Evolutionary conservation across 2,113 vertebrate genomes (phyloP).

Genomic region (Cygnus atratus): DNA sequence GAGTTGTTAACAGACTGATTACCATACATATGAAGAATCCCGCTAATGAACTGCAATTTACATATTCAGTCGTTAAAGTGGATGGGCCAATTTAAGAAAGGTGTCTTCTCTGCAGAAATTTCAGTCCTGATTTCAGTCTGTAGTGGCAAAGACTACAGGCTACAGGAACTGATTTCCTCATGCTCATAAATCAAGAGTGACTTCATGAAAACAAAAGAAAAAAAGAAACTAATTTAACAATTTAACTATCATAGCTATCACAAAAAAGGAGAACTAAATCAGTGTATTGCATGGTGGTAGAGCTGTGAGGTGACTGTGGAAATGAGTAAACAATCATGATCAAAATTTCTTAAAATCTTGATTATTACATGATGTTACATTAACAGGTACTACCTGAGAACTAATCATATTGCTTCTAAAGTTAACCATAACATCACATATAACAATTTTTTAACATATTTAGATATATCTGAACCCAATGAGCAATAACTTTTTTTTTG

Average conservation of each 20-base stretch:
- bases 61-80: slow-evolving; percentile 77
- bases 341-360: not conserved
- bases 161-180: not conserved
- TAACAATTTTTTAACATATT: not conserved
- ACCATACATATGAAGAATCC: slow-evolving; percentile 78
- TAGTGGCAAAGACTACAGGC: not conserved
- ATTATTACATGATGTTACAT: slow-evolving; percentile 11
- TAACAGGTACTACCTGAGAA: not conserved
- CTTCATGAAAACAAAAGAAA: slow-evolving; percentile 13
- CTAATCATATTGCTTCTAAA: slow-evolving; percentile 3
- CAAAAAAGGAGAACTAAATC: not conserved
- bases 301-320: not conserved
- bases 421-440: not conserved
- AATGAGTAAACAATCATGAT: slow-evolving; percentile 21
- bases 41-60: slow-evolving; percentile 80
- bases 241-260: not conserved
- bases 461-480: not conserved
- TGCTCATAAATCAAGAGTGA: not conserved
- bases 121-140: slow-evolving; percentile 29
- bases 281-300: not conserved
- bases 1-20: slow-evolving; percentile 81
- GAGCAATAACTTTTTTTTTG: not conserved
- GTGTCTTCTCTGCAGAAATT: slow-evolving; percentile 43
- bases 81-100: slow-evolving; percentile 69
- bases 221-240: not conserved